A percentile compares a stretch with the other conserved stretches of the same genome.
phyloP scores from a whole-genome alignment of 2,888 invertebrate species.

The Coremacera marginata region DNA sequence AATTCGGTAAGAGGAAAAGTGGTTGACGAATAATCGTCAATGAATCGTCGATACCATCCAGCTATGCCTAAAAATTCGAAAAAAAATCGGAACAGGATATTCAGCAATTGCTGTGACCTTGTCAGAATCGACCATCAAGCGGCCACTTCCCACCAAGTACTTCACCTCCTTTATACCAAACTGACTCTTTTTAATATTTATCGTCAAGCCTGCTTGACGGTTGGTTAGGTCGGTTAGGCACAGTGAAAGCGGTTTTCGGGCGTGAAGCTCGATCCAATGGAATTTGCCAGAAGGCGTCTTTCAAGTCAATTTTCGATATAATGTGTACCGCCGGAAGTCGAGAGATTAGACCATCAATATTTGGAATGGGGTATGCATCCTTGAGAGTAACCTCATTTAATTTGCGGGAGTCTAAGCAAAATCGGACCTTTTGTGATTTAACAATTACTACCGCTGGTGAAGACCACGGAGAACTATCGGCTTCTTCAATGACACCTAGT shows the following conservation, averaged over 20 bases:
- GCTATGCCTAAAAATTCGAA: slow-evolving; percentile 24
- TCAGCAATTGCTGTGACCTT: slow-evolving; percentile 11
- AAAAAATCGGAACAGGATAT: slow-evolving; percentile 19
- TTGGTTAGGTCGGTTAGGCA: too few relatives aligned
- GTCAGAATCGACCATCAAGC: slow-evolving; percentile 18
- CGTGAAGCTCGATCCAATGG: background rate
- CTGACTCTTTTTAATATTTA: background rate
- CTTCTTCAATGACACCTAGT: background rate
- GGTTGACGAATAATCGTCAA: background rate
- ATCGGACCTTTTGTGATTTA: slow-evolving; percentile 8
- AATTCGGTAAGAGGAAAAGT: slow-evolving; percentile 13
- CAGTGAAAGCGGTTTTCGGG: too few relatives aligned
- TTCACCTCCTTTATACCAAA: slow-evolving; percentile 3
- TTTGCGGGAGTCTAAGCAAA: slow-evolving; percentile 4
- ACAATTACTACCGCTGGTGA: background rate
- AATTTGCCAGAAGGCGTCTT: slow-evolving; percentile 26
- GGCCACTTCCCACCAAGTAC: slow-evolving; percentile 17
- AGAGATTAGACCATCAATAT: background rate
- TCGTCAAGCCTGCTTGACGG: too few relatives aligned
- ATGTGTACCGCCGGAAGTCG: background rate
- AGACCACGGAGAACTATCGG: background rate
- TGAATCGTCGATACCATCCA: slow-evolving; percentile 25
- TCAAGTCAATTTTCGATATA: background rate
- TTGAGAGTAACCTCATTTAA: slow-evolving; percentile 25
- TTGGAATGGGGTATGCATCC: slow-evolving; percentile 14